Conservation (phyloP, 2,797 vertebrate species). For the Pantherophis alleghaniensis region DNA sequence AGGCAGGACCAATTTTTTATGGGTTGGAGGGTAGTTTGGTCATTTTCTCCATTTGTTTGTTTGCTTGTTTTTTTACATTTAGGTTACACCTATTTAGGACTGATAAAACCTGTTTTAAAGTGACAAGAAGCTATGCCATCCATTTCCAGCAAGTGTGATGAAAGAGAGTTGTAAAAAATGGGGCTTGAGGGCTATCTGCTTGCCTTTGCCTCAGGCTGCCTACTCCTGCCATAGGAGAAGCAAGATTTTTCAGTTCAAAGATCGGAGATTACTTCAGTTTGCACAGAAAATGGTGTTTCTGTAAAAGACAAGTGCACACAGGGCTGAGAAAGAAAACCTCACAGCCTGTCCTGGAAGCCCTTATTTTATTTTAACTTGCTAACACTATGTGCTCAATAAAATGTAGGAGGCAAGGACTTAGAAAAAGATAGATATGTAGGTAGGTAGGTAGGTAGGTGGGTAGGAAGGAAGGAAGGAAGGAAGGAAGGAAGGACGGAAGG, state of each 20-base stretch:
- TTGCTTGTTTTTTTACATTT: not conserved
- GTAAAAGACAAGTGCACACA: not conserved
- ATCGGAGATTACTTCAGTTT: not conserved
- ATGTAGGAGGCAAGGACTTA: not conserved
- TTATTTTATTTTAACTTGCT: not conserved
- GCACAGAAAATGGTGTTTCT: not conserved
- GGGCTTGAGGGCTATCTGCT: not conserved
- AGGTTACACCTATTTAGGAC: not conserved
- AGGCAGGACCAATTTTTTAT: not conserved
- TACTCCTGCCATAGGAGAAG: not conserved
- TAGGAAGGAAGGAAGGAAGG: no score
- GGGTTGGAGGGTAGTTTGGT: not conserved
- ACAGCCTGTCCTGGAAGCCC: not conserved
- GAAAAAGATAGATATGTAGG: not conserved
- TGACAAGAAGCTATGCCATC: not conserved
- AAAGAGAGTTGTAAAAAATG: not conserved
- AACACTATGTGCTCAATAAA: not conserved
- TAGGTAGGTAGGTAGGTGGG: no score
- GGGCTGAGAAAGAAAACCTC: not conserved
- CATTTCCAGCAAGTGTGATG: not conserved
- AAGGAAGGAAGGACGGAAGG: no score
- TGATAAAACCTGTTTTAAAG: not conserved
- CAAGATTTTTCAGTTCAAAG: not conserved
- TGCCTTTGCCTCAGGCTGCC: not conserved
- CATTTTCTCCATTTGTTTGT: not conserved